A percentile compares a stretch with the other conserved stretches of the same genome.
Evolutionary conservation across 2,888 invertebrate species (phyloP).

Genomic region (Colostygia pectinataria): DNA sequence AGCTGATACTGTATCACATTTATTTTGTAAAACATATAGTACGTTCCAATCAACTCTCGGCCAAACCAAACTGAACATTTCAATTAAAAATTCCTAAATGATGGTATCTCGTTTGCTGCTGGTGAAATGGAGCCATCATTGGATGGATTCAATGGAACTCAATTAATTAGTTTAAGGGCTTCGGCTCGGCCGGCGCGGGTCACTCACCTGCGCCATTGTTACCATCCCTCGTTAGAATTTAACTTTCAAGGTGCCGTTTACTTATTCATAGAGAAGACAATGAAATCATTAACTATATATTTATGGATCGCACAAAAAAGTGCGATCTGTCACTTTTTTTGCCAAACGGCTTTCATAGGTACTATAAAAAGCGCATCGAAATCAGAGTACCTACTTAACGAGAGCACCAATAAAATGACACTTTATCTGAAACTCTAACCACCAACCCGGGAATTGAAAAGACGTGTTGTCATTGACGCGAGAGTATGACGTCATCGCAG

Average conservation of each 20-base stretch:
- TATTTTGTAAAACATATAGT: too few species aligned
- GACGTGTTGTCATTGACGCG: too few species aligned
- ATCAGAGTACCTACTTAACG: too few species aligned
- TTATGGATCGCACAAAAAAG: too few species aligned
- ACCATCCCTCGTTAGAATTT: not conserved
- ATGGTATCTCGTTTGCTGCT: too few species aligned
- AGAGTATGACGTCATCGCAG: not conserved
- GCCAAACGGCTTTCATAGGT: too few species aligned
- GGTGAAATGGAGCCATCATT: constrained; percentile 1
- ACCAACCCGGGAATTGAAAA: too few species aligned
- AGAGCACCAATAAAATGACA: too few species aligned
- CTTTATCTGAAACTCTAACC: too few species aligned
- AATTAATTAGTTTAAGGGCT: not conserved
- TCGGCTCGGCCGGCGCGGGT: not conserved
- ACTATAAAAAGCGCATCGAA: too few species aligned
- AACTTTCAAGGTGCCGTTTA: not conserved
- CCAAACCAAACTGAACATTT: constrained; percentile 11
- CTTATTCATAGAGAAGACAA: not conserved
- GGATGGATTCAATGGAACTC: not conserved
- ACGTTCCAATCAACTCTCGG: not conserved
- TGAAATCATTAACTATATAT: not conserved
- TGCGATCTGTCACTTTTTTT: too few species aligned
- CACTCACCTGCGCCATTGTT: not conserved
- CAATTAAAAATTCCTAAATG: constrained; percentile 6
- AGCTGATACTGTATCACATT: too few species aligned